Evolutionary conservation across 2,797 vertebrate species (phyloP).

Genomic region (Cuniculus paca): DNA sequence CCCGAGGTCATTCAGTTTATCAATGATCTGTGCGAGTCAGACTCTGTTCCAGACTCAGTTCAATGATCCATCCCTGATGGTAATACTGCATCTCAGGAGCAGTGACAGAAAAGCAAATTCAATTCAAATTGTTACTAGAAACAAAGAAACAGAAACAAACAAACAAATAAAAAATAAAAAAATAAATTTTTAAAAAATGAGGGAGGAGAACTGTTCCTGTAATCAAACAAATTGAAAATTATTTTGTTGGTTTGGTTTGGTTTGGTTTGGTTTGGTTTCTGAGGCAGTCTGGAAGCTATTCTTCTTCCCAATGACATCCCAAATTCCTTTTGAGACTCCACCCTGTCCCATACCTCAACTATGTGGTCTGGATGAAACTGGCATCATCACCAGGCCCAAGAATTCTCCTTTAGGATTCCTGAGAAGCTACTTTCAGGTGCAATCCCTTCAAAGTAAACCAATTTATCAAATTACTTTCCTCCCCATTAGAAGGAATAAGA

Average conservation of each 20-base stretch:
- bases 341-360: neutral
- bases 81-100: neutral
- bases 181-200: too few species aligned
- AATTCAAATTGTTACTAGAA: neutral
- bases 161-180: too few species aligned
- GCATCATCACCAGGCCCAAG: neutral
- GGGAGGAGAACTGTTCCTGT: neutral
- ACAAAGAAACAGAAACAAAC: neutral
- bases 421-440: neutral
- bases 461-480: neutral
- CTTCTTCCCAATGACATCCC: neutral
- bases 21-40: neutral
- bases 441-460: neutral
- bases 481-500: neutral
- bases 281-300: neutral
- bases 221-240: neutral
- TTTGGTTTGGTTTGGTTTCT: neutral
- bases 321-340: neutral
- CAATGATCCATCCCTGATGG: neutral
- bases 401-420: neutral
- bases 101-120: neutral
- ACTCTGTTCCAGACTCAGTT: neutral
- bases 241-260: neutral
- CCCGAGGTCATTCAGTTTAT: constrained; percentile 13
- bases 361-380: neutral